Percentiles rank a stretch among this genome's conserved stretches.
phyloP scores from a whole-genome alignment of 2,113 vertebrate species.

The Alexandromys fortis region DNA sequence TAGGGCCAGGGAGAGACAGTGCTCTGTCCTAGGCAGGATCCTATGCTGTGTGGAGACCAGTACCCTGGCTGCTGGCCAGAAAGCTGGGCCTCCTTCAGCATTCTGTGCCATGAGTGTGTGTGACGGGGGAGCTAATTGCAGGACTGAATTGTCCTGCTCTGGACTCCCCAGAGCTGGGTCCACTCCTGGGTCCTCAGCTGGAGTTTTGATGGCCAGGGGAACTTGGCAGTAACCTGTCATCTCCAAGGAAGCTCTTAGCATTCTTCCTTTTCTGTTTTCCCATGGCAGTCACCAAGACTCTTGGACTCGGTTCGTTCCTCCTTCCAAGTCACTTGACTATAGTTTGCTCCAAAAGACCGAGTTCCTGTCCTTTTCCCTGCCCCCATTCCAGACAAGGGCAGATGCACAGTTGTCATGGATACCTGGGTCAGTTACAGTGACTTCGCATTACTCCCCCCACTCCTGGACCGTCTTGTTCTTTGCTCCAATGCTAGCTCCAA shows the following conservation, averaged over 20 bases:
- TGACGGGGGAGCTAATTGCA: neutral
- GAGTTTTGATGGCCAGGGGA: neutral
- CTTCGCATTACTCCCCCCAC: neutral
- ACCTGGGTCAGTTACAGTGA: fast-evolving
- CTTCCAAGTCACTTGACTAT: neutral
- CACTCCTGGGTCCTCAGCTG: neutral
- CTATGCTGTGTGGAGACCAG: neutral
- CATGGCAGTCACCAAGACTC: fast-evolving
- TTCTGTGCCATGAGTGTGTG: neutral
- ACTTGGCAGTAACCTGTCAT: neutral
- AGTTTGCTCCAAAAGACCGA: neutral
- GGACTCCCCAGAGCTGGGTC: neutral
- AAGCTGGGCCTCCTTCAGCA: neutral
- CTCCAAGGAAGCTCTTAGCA: too few relatives aligned
- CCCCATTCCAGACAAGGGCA: fast-evolving
- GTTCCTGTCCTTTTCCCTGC: neutral
- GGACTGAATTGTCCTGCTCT: neutral
- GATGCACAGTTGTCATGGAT: neutral
- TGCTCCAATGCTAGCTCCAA: fast-evolving
- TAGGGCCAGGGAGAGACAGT: constrained; percentile 13
- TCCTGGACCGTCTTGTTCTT: neutral
- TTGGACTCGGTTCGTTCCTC: neutral
- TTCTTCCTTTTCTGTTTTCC: neutral
- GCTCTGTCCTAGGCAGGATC: neutral
- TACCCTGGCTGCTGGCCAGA: neutral